Evolutionary conservation across 2,113 vertebrate genomes (phyloP), one percentile per base, ranked within the genome.

Genomic region (Halichoerus grypus): DNA sequence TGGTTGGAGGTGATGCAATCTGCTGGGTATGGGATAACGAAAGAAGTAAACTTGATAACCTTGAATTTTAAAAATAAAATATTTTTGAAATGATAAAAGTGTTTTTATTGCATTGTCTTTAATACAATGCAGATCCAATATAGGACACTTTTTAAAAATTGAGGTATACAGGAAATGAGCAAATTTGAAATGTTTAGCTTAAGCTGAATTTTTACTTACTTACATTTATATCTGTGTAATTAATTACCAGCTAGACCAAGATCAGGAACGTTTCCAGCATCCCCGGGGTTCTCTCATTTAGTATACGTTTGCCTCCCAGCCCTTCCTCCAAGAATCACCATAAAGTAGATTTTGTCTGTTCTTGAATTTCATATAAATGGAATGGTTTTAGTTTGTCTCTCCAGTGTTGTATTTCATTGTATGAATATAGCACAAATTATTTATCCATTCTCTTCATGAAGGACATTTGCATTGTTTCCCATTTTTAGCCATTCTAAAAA

Each of bases 1-100:
- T n/a, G 65, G 24, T 33, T 76, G 36, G 80, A 72, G 65, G 33
- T 84, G 81, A 53, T 71, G 33, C 19, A 55, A 26, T 84, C 84
- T 83, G n/a, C 71, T 83, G 77, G 13, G 7, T 74, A 49, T 36
- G 15, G 63, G 59, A 61, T 24, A 33, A 51, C 18, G 36, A 67
- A 86, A 95, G 18, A 59, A 49, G 39, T 53, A 46, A 92, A 4
- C 5, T n/a, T 80, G 33, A 59, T 13, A 96, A n/a, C 26, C 36
- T 79, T 88, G 26, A 84, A 83, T 94, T 92, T 94, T 21, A 28
- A 71, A 94, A 76, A n/a, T 53, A 59, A 87, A 61, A 26, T 80
- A 42, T 39, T 85, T 82, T 82, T 57, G 19, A 33, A 86, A 80
- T 72, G 49, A 61, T 91, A 7, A 88, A 57, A 65, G 39, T 59